Base-by-base conservation (phyloP, 2,888 invertebrate genomes). In the Chymomyza fuscimana region DNA sequence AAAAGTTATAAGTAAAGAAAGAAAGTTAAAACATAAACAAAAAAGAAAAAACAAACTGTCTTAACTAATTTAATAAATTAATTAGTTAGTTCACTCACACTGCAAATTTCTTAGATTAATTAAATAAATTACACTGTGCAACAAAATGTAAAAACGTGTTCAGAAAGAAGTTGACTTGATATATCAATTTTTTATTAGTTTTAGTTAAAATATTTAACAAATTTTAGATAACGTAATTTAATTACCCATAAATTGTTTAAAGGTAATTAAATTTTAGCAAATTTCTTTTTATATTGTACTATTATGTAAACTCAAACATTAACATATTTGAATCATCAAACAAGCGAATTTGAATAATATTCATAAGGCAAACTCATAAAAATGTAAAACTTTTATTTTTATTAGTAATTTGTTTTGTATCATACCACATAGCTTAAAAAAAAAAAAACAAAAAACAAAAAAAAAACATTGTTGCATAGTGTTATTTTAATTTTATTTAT, bases 1-100 rank as follows among this genome's bases (percentile, higher is more conserved):
- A 50, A 16, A 51, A 4, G 36, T 7, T 36, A 36, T 36, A 15
- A 82, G 63, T 67, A 81, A 72, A 75, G 63, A 76, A 80, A 59
- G 6, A 32, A 46, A 40, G 5, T 6, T 16, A 5, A 36, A 25
- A 25, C 25, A 25, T 4, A 25, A 25, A 4, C 25, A 25, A 25
- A 25, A 25, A 25, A 25, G 4, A 25, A 61, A 6, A 40, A 15
- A n/a, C n/a, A n/a, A n/a, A n/a, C n/a, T n/a, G n/a, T n/a, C n/a
- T n/a, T n/a, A n/a, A 70, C 51, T 51, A 2, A 9, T 10, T 51
- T 51, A 19, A 19, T 25, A 25, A 25, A 25, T 25, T 54, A 19
- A 19, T n/a, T 54, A 19, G 16, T n/a, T 51, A 54, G 9, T 5
- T 22, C 22, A n/a, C 15, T 54, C 16, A 54, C 15, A 54, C 22